Percentiles rank a stretch among this genome's conserved stretches.
Conservation (phyloP, 2,797 vertebrate genomes). For the Cynodonichthys magdalenae region DNA sequence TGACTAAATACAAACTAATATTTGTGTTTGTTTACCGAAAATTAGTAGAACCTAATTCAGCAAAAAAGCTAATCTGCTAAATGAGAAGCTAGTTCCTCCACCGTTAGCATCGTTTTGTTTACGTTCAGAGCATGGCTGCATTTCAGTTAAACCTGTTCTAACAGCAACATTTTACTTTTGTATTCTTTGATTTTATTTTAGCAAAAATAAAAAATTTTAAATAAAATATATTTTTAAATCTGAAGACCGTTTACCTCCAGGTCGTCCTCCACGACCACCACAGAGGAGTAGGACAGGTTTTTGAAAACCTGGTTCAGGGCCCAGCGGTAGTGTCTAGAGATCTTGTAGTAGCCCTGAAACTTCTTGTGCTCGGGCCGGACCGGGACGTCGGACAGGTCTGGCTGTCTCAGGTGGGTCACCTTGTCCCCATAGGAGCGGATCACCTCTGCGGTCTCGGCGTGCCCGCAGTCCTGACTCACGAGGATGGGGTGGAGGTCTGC, state of each 20-base stretch:
- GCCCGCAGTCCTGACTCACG: conserved; percentile 95
- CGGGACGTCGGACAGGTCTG: conserved; percentile 80
- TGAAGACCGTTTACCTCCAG: conserved; percentile 76
- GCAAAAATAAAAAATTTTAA: too few species aligned
- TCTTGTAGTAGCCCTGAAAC: conserved; percentile 94
- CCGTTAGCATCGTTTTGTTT: too few species aligned
- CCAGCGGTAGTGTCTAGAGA: conserved; percentile 94
- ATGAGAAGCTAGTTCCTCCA: too few species aligned
- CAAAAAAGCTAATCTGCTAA: too few species aligned
- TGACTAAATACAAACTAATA: too few species aligned
- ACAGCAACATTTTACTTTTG: too few species aligned
- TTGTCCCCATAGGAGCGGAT: conserved; percentile 87
- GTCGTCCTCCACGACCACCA: conserved; percentile 94
- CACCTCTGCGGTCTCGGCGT: conserved; percentile 85
- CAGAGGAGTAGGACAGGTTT: conserved; percentile 81
- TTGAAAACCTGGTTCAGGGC: conserved; percentile 90
- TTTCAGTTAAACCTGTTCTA: too few species aligned
- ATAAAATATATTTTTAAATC: too few species aligned
- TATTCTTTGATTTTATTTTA: too few species aligned
- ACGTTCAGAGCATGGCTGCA: too few species aligned
- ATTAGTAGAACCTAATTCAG: too few species aligned
- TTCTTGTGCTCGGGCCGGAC: conserved; percentile 89
- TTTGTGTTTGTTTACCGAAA: too few species aligned
- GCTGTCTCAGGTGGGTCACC: conserved; percentile 87
- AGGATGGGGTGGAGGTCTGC: conserved; percentile 87